Conservation (phyloP, 1,140 invertebrate species). For the Amyelois transitella region DNA sequence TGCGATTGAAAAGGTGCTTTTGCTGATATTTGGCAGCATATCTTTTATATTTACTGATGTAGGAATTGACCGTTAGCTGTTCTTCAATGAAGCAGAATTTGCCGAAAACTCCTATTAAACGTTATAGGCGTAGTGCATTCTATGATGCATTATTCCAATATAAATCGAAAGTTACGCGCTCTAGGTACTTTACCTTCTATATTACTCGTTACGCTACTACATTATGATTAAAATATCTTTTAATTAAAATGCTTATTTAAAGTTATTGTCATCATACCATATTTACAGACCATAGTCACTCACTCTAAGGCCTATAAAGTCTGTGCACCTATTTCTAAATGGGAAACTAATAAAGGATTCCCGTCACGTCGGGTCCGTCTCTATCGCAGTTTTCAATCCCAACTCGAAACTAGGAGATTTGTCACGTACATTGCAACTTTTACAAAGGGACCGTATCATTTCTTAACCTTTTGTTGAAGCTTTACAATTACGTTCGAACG, state of each 20-base stretch:
- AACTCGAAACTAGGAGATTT: constrained; percentile 62
- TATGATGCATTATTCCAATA: no score
- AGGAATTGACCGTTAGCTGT: no score
- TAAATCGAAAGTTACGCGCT: no score
- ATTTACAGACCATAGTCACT: constrained; percentile 10
- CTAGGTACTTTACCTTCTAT: no score
- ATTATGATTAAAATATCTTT: no score
- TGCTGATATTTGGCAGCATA: no score
- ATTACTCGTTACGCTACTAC: no score
- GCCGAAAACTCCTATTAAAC: no score
- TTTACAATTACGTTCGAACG: constrained; percentile 13
- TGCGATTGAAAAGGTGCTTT: no score
- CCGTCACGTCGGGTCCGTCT: constrained; percentile 47
- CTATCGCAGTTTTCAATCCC: constrained; percentile 71
- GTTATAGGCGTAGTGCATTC: no score
- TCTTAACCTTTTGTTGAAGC: constrained; percentile 39
- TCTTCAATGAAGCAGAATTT: no score
- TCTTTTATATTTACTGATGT: no score
- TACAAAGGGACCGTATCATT: constrained; percentile 52
- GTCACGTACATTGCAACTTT: constrained; percentile 66
- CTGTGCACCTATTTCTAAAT: constrained; percentile 49
- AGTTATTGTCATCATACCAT: background rate
- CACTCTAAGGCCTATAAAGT: constrained; percentile 38
- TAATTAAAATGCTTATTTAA: background rate
- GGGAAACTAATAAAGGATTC: constrained; percentile 52